Evolutionary conservation across 2,113 vertebrate species (phyloP).

Genomic region (Sciurus niger): DNA sequence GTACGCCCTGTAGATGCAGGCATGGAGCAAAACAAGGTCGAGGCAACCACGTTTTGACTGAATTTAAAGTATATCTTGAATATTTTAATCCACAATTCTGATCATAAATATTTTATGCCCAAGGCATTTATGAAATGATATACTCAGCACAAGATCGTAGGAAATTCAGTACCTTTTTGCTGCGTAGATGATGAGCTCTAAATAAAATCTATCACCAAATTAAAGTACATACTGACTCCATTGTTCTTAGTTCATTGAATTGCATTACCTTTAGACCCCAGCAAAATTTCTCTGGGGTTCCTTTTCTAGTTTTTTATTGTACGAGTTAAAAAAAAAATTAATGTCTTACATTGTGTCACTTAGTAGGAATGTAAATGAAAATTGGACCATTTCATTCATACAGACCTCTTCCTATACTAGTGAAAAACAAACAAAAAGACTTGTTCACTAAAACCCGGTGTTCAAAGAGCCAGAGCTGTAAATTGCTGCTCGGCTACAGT

Average conservation of each 20-base stretch:
- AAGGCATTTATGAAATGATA: conserved; percentile 75
- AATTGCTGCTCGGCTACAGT: conserved; percentile 43
- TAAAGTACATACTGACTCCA: accelerated
- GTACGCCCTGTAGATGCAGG: conserved; percentile 82
- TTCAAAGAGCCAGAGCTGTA: not conserved
- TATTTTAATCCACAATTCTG: conserved; percentile 85
- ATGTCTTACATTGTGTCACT: not conserved
- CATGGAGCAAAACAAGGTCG: conserved; percentile 81
- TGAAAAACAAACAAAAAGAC: not conserved
- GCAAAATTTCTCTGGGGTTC: conserved; percentile 47
- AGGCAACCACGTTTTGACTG: conserved; percentile 81
- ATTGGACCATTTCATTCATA: not conserved
- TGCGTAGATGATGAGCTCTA: not conserved
- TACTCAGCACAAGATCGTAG: conserved; percentile 50
- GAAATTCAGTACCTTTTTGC: conserved; percentile 59
- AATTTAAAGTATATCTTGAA: conserved; percentile 87
- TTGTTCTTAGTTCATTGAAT: not conserved
- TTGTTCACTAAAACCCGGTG: not conserved
- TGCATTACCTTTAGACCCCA: not conserved
- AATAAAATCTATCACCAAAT: conserved; percentile 30
- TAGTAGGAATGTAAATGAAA: not conserved
- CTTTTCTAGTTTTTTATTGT: conserved; percentile 25
- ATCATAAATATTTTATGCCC: conserved; percentile 86
- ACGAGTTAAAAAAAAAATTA: conserved; percentile 2
- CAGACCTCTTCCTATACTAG: accelerated